These are phyloP conservation scores for Mythimna lalbum DNA, from an alignment of 2,888 invertebrate genomes.

Conservation along the genomic window DNA sequence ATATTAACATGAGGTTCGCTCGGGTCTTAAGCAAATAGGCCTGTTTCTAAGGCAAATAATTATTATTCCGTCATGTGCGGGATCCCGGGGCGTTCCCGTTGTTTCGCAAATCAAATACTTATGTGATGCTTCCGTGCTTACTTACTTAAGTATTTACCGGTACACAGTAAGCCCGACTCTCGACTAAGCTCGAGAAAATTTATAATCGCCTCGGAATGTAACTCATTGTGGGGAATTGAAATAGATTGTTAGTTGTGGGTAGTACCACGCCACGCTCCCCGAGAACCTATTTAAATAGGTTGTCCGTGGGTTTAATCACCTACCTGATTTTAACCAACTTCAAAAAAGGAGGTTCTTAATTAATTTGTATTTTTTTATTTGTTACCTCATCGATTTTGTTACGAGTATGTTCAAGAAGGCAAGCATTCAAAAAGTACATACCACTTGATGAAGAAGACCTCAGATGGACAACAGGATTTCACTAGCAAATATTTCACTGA, in stretches of 20 bases:
- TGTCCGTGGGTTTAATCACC: background rate
- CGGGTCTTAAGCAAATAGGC: conserved; percentile 51
- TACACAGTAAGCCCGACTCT: conserved; percentile 38
- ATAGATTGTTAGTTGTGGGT: conserved; percentile 32
- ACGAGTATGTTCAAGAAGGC: too few species aligned
- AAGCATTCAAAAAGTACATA: too few species aligned
- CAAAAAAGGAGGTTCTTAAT: background rate
- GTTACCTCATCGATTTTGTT: too few species aligned
- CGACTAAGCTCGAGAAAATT: conserved; percentile 50
- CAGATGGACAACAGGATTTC: too few species aligned
- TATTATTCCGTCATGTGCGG: conserved; percentile 49
- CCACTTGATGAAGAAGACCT: too few species aligned
- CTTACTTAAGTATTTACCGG: conserved; percentile 57
- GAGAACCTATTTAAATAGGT: background rate
- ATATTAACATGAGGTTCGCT: conserved; percentile 51
- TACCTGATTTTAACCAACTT: background rate
- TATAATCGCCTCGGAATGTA: conserved; percentile 44
- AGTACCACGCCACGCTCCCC: background rate
- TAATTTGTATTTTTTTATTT: too few species aligned
- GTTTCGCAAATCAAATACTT: conserved; percentile 60
- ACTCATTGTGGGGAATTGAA: conserved; percentile 35
- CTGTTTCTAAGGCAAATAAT: conserved; percentile 54
- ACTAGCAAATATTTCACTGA: too few species aligned
- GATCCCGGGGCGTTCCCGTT: conserved; percentile 32
- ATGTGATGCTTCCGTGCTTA: conserved; percentile 55